Percentiles rank a stretch among this genome's conserved stretches.
phyloP scores from a whole-genome alignment of 2,797 vertebrate genomes.

The Peromyscus eremicus region DNA sequence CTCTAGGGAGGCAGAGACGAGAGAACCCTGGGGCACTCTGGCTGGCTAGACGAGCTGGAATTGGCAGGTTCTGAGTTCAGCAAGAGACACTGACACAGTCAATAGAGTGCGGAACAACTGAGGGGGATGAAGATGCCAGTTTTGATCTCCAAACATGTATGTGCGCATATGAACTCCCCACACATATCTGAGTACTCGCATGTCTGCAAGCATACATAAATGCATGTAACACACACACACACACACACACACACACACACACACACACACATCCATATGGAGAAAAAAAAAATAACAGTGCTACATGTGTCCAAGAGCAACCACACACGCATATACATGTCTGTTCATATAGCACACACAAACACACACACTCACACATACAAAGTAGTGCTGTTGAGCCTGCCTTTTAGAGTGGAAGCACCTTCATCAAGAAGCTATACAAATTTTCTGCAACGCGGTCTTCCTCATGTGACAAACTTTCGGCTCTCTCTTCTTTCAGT shows the following conservation, averaged over 20 bases:
- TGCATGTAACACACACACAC: background rate
- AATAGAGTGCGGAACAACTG: background rate
- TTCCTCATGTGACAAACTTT: constrained; percentile 8
- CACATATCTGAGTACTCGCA: background rate
- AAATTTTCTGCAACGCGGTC: background rate
- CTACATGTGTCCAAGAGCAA: background rate
- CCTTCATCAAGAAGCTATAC: background rate
- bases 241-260: background rate
- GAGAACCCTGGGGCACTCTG: no score
- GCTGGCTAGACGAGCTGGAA: background rate
- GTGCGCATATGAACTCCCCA: background rate
- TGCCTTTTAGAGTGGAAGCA: background rate
- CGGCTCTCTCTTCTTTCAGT: background rate
- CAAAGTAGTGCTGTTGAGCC: background rate
- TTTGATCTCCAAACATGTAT: background rate
- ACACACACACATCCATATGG: background rate
- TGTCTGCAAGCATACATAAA: no score
- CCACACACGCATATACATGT: background rate
- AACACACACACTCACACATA: background rate
- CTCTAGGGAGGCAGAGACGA: background rate
- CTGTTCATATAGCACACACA: background rate
- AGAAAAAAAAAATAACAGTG: background rate
- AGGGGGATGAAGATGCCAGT: background rate
- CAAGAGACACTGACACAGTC: background rate
- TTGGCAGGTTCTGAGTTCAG: background rate